Base-by-base conservation (phyloP, 2,888 invertebrate species). In the Eupeodes luniger region DNA sequence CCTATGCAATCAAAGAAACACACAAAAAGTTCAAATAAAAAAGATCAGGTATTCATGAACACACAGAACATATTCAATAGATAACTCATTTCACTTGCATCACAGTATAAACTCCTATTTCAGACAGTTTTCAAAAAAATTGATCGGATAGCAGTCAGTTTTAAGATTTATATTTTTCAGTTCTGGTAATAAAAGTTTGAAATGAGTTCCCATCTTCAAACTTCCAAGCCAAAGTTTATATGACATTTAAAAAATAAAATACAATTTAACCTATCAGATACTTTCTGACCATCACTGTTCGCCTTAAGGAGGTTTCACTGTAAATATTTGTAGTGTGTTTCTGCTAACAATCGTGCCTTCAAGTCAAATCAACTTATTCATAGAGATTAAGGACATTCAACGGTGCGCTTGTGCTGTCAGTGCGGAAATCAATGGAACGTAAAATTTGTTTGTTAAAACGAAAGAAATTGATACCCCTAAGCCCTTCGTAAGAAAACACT, bases 391-490 rank as follows among this genome's bases (percentile, higher is more conserved):
- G 72, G 78, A 66, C 44, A 77, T 47, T 51, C 4, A 40, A 40
- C 53, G 69, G 10, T 49, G 11, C 10, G 27, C 27, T 27, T 49
- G 10, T 66, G 53, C 53, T 53, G 36, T n/a, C 7, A 66, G 49
- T 59, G 44, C 82, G 85, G 82, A 86, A 86, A 86, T 64, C 75
- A 86, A 79, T 78, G 62, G 34, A 79, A 67, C 77, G 57, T 69
- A 49, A 82, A 75, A 69, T 78, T 69, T 74, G 49, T 47, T 69
- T 69, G 47, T 78, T 40, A 51, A 51, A 69, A 62, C 34, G 75
- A 83, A 79, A 75, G 75, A 83, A 79, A 75, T 75, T 82, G 79
- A 86, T 86, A 86, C 82, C 81, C 69, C 74, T 70, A 62, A 86
- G 79, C 85, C 78, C 81, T 77, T 51, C 16, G 11, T 78, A 77